Evolutionary conservation across 2,113 vertebrate genomes (phyloP).

Genomic region (Agapornis roseicollis): DNA sequence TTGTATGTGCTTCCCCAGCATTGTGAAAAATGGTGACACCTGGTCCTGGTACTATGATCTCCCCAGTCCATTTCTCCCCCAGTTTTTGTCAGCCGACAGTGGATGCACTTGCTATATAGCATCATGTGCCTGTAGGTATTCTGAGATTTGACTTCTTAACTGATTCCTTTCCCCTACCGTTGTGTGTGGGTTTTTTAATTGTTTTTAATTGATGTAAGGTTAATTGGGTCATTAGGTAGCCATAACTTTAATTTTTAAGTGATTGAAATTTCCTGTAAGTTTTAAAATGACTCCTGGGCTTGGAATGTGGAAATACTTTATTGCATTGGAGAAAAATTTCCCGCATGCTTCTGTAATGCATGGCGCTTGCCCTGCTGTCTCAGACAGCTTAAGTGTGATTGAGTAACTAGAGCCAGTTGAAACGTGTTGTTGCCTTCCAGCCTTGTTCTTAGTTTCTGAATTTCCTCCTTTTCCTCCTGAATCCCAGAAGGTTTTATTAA

Average conservation of each 20-base stretch:
- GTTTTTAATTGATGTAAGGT: neutral
- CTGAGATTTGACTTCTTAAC: neutral
- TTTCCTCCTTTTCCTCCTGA: slow-evolving; percentile 37
- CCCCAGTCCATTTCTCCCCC: neutral
- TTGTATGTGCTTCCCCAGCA: neutral
- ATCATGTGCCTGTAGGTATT: neutral
- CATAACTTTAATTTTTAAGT: neutral
- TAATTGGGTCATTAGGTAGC: slow-evolving; percentile 10
- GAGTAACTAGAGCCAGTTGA: slow-evolving; percentile 35
- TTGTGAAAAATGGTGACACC: neutral
- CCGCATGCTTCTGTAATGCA: neutral
- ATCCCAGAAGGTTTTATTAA: slow-evolving; percentile 73
- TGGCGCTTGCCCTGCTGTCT: neutral
- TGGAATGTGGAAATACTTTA: neutral
- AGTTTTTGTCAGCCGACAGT: neutral
- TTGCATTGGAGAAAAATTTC: neutral
- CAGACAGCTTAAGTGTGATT: neutral
- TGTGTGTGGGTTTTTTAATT: neutral
- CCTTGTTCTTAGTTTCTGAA: slow-evolving; percentile 51
- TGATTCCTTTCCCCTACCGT: neutral
- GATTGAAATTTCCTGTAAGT: neutral
- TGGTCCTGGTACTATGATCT: neutral
- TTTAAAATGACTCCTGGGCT: neutral
- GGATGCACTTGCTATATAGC: neutral
- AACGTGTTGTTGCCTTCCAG: slow-evolving; percentile 32